Evolutionary conservation across 2,113 vertebrate species (phyloP).

Genomic region (Dasypus novemcinctus): DNA sequence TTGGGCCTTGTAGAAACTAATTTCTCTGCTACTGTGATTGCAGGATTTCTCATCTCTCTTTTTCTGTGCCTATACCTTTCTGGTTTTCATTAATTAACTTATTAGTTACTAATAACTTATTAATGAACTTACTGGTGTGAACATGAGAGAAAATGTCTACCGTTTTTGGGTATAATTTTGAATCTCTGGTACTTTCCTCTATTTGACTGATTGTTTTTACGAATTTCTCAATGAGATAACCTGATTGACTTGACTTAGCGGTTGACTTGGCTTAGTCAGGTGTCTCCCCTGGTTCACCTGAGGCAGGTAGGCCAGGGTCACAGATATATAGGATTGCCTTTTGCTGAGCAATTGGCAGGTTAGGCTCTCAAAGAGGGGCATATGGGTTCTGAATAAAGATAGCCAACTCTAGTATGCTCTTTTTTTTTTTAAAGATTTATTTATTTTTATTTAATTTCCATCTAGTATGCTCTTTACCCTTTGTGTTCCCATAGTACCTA

Average conservation of each 20-base stretch:
- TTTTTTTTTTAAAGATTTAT: too few species aligned
- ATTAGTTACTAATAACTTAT: too few species aligned
- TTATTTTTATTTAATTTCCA: too few species aligned
- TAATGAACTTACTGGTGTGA: neutral
- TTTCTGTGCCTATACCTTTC: neutral
- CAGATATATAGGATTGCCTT: neutral
- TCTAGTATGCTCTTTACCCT: neutral
- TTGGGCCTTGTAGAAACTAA: neutral
- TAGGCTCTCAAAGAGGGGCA: neutral
- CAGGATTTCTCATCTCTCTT: neutral
- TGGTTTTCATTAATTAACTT: slow-evolving; percentile 28
- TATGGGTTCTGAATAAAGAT: neutral
- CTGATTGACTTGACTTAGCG: neutral
- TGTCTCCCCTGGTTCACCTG: neutral
- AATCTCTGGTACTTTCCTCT: neutral
- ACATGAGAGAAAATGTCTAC: neutral
- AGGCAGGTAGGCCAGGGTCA: neutral
- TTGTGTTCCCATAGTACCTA: neutral
- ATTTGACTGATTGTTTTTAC: neutral
- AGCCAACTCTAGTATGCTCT: neutral
- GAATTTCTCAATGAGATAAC: neutral
- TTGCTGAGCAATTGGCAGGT: neutral
- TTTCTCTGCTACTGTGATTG: neutral
- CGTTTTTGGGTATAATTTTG: neutral
- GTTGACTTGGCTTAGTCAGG: neutral